Conservation (phyloP, 2,113 vertebrate species). For the Tylochromis polylepis region DNA sequence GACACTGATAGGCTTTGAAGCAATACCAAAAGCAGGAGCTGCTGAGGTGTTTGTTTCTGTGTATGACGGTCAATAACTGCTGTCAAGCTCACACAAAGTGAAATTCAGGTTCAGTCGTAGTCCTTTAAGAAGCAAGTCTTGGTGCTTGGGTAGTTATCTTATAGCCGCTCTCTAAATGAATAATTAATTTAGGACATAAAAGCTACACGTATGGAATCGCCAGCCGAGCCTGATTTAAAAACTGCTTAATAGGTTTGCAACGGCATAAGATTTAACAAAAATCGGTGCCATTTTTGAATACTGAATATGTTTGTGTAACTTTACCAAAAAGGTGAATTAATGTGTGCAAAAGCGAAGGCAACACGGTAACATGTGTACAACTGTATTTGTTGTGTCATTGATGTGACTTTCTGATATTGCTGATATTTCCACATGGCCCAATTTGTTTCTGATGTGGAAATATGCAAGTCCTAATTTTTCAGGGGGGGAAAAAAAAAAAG, state of each 20-base stretch:
- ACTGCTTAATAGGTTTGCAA: not conserved
- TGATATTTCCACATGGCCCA: not conserved
- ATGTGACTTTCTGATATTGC: not conserved
- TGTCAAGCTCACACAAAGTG: not conserved
- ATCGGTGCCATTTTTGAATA: not conserved
- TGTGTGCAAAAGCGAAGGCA: not conserved
- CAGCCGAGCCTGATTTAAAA: not conserved
- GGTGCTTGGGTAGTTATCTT: too few species aligned
- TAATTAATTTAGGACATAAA: not conserved
- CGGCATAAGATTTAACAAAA: not conserved
- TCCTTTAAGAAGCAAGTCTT: not conserved
- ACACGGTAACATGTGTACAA: accelerated
- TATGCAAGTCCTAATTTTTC: not conserved
- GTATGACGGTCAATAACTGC: not conserved
- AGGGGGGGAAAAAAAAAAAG: accelerated
- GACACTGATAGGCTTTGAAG: not conserved
- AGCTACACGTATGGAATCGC: not conserved
- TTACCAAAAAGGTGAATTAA: not conserved
- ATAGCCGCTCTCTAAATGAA: not conserved
- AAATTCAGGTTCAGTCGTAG: accelerated
- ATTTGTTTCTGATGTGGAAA: not conserved
- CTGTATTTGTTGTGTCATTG: not conserved
- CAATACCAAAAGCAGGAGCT: not conserved
- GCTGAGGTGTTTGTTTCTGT: not conserved
- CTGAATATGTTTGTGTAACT: accelerated